These are phyloP conservation scores for Mimas tiliae DNA, from an alignment of 2,888 invertebrate genomes.

Conservation along the genomic window DNA sequence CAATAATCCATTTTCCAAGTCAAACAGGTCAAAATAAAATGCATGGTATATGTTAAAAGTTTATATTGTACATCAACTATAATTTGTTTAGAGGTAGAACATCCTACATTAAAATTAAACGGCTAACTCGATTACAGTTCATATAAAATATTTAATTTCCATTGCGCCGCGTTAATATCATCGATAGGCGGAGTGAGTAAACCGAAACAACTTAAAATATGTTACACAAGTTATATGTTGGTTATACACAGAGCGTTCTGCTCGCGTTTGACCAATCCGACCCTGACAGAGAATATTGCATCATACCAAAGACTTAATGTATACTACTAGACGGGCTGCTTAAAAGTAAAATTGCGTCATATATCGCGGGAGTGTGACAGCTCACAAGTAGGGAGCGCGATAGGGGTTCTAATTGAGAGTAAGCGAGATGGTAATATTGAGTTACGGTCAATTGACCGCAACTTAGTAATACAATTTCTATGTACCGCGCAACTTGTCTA, in stretches of 20 bases:
- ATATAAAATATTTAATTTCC: conserved; percentile 69
- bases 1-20: no score
- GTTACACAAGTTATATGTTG: conserved; percentile 20
- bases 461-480: no score
- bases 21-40: conserved; percentile 55
- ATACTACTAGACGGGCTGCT: no score
- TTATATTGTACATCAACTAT: conserved; percentile 84
- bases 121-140: conserved; percentile 74
- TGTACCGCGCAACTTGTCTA: no score
- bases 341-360: no score
- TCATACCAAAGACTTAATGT: no score
- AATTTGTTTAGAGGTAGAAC: conserved; percentile 84
- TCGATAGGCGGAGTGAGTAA: conserved; percentile 77
- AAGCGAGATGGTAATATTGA: no score
- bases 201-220: conserved; percentile 56
- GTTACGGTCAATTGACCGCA: no score
- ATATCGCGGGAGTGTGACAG: no score
- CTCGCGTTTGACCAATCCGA: conserved; percentile 28
- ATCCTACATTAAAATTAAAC: conserved; percentile 82
- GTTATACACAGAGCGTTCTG: conserved; percentile 12
- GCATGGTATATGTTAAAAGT: conserved; percentile 74
- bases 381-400: no score
- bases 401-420: no score
- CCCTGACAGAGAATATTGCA: conserved; percentile 9
- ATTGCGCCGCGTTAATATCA: conserved; percentile 72